Conservation (phyloP, 2,888 invertebrate species). For the Cheilosia variabilis region DNA sequence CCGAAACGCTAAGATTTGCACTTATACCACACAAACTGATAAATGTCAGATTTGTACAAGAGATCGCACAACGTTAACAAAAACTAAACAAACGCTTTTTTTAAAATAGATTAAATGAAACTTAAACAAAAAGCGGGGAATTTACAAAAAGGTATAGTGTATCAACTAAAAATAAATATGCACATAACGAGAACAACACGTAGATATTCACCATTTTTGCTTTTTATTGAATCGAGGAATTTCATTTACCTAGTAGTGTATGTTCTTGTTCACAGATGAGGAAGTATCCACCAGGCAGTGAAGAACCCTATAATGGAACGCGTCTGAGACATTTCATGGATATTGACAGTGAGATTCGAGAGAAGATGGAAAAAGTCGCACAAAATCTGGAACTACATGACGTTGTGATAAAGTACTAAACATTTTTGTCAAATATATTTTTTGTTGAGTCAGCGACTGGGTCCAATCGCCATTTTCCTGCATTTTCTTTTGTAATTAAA, state of each 20-base stretch:
- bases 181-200: constrained; percentile 11
- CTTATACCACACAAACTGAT: constrained; percentile 45
- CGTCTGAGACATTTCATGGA: constrained; percentile 85
- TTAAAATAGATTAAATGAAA: constrained; percentile 20
- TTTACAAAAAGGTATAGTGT: constrained; percentile 66
- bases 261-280: constrained; percentile 85
- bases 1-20: constrained; percentile 45
- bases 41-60: constrained; percentile 43
- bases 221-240: constrained; percentile 8
- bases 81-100: constrained; percentile 59
- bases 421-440: background rate
- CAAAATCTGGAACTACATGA: constrained; percentile 72
- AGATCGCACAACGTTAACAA: constrained; percentile 69
- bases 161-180: constrained; percentile 49
- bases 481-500: constrained; percentile 59
- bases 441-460: constrained; percentile 63
- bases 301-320: constrained; percentile 85
- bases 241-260: constrained; percentile 42
- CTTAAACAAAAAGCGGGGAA: constrained; percentile 32
- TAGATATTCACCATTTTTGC: background rate
- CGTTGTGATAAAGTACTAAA: constrained; percentile 68
- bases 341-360: constrained; percentile 83
- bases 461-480: constrained; percentile 60
- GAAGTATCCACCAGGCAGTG: constrained; percentile 88
- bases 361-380: constrained; percentile 79